Percentiles rank a stretch among this genome's conserved stretches.
phyloP scores from a whole-genome alignment of 1,140 invertebrate genomes.

The Ridgeia piscesae region DNA sequence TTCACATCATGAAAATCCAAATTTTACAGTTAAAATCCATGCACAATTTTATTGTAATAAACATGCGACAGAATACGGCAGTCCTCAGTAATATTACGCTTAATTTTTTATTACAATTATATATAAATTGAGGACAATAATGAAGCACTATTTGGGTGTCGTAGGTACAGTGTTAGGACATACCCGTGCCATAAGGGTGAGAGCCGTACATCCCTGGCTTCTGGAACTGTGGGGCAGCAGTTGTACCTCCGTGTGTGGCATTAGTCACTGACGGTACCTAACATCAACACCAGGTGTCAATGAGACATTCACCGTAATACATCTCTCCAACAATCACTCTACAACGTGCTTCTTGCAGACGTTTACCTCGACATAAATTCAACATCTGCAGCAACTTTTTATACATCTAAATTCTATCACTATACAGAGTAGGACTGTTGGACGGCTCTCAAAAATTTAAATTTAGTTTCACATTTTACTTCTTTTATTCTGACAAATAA shows the following conservation, averaged over 20 bases:
- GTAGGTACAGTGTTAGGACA: neutral
- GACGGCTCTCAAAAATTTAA: no score
- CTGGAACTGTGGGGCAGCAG: constrained; percentile 55
- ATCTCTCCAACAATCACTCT: neutral
- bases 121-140: neutral
- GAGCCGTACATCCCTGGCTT: constrained; percentile 52
- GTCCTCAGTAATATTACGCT: neutral
- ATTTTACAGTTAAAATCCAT: no score
- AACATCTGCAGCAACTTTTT: neutral
- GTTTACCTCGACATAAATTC: neutral
- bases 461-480: no score
- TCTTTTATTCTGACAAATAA: no score
- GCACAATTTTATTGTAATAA: no score
- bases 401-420: no score
- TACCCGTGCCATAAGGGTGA: constrained; percentile 50
- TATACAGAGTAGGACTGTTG: no score
- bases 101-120: neutral
- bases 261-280: constrained; percentile 54
- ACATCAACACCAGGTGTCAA: neutral
- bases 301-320: neutral
- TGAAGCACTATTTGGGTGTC: neutral
- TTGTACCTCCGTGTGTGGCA: constrained; percentile 51
- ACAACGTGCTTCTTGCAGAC: neutral
- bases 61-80: no score
- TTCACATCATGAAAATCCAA: no score